Conservation (phyloP, 2,888 invertebrate genomes). For the Melikaiella ostensackeni region DNA sequence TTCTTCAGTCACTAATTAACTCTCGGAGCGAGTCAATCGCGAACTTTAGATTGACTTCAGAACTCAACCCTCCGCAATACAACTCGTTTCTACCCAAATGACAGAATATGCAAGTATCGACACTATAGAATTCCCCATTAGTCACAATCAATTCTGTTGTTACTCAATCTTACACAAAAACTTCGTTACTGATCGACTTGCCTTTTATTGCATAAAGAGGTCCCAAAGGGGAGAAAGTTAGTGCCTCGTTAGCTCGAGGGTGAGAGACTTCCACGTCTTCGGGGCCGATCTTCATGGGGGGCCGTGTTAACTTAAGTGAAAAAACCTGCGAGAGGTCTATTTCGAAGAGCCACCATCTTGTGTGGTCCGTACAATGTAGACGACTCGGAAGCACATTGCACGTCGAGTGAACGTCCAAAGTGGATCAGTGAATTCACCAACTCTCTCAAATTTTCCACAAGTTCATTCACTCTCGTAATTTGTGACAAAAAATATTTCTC, state of each 20-base stretch:
- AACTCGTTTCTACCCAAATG: background rate
- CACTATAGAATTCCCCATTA: background rate
- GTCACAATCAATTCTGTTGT: background rate
- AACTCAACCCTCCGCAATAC: background rate
- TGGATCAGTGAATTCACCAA: constrained; percentile 44
- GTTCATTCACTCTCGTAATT: background rate
- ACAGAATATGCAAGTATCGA: background rate
- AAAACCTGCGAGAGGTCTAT: constrained; percentile 70
- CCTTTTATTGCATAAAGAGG: background rate
- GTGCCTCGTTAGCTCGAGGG: constrained; percentile 1
- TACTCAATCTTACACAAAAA: background rate
- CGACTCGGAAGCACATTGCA: constrained; percentile 48
- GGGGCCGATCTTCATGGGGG: constrained; percentile 62
- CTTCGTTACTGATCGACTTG: background rate
- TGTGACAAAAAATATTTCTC: background rate
- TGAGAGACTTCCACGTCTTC: constrained; percentile 45
- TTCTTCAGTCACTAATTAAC: constrained; percentile 32
- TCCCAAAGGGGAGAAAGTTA: constrained; percentile 54
- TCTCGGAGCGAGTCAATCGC: background rate
- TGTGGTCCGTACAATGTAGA: constrained; percentile 16
- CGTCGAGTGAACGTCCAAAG: constrained; percentile 49
- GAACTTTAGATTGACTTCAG: background rate
- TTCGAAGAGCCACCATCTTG: constrained; percentile 32
- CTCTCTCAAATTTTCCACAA: constrained; percentile 5
- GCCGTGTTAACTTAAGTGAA: constrained; percentile 74